Evolutionary conservation across 2,888 invertebrate species (phyloP), one percentile per base, ranked within the genome.

Genomic region (Plebejus argus): DNA sequence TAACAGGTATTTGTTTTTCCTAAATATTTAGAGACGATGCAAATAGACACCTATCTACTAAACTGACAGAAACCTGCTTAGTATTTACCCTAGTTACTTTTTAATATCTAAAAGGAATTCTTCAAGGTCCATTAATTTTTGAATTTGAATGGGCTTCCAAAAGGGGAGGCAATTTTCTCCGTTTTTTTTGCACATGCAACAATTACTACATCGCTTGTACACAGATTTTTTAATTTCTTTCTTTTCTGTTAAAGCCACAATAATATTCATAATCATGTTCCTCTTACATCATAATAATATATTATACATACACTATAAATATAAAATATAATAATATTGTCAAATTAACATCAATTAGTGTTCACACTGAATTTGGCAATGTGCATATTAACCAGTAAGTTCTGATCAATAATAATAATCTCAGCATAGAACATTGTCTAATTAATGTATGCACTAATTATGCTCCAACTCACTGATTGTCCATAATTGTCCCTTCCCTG

Each of bases 391-490:
- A 28, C 66, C 15, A 33, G 66, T 66, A 66, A 66, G 66, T 33
- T 66, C 66, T 66, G 18, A 66, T 66, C 28, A 66, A 66, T 66
- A 66, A 66, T 66, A 66, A 15, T 66, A 66, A 66, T 66, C 66
- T 66, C 66, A 33, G 66, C 15, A 61, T 23, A 12, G 61, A 23
- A 33, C 28, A 33, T 66, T 15, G 66, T 66, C 66, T 66, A 66
- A 66, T 66, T 66, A 66, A 66, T 66, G 28, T 66, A 66, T 66
- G 15, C 71, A 71, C 39, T 71, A 71, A 71, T 71, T 71, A 71
- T 71, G 20, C 49, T 23, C 45, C 72, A 20, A 74, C 49, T 12
- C 74, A 28, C 53, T 74, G 49, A 74, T 74, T 74, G 74, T 53
- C 45, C 49, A 23, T 49, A 74, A 74, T 74, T 53, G 74, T 74